Evolutionary conservation across 1,140 invertebrate genomes (phyloP), one percentile per base, ranked within the genome.

Genomic region (Drosophila santomea): DNA sequence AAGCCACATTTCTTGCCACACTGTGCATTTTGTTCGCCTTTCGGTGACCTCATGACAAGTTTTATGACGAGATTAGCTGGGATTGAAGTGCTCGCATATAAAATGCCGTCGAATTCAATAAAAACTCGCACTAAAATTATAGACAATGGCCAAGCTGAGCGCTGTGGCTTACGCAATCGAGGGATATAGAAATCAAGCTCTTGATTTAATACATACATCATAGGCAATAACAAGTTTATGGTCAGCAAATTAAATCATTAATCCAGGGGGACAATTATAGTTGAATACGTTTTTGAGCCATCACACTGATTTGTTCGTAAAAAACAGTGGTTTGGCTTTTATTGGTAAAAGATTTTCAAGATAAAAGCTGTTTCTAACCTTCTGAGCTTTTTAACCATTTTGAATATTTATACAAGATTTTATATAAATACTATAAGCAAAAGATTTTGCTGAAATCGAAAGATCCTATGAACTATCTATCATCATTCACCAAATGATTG

Each of bases 41-140:
- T 50, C 54, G 59, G 59, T 81, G 79, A 81, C 61, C 79, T 81
- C 79, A 81, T 78, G 54, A 23, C 66, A 20, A 7, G 17, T 72
- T 66, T 74, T 50, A 73, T 77, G 78, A 81, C 73, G 78, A 81
- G 77, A 81, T 81, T 56, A 66, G 61, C 72, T 76, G 47, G 20
- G 72, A 71, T 74, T 60, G 47, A 68, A 41, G 67, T 63, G 60
- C 61, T 60, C 28, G 57, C 60, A 61, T 64, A 54, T 76, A 56
- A 64, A 80, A 75, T 59, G 43, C 58, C 61, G 58, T 64, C 61
- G 61, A 76, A 75, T 56, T 48, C 72, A 67, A 80, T 74, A 54
- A 80, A 80, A 78, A 64, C 43, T 28, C 47, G 39, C 52, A 54
- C 15, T 54, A 8, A 58, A 51, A 61, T 44, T 48, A 51, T 59